Percentiles rank a stretch among this genome's conserved stretches.
These are phyloP conservation scores for Hormiphora californensis DNA, from an alignment of 37 sponge, comb jelly and placozoan genomes.

Conservation along the genomic window DNA sequence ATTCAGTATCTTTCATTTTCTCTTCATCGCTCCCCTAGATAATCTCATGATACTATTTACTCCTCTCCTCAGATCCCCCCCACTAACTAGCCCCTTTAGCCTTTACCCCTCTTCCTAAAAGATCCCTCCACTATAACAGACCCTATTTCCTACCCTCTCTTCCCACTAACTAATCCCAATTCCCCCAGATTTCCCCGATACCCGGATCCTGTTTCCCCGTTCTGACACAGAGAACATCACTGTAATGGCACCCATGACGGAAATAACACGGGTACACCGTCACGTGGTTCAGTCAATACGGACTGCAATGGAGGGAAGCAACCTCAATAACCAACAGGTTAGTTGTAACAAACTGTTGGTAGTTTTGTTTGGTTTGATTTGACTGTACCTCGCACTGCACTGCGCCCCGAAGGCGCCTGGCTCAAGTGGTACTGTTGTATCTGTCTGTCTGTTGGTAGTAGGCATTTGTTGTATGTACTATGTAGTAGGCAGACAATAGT, in stretches of 20 bases:
- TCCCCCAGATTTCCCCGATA: background rate
- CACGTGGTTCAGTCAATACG: background rate
- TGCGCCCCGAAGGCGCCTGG: no score
- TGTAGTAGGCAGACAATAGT: no score
- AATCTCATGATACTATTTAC: no score
- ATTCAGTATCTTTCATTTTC: background rate
- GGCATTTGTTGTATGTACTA: no score
- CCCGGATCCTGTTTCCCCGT: background rate
- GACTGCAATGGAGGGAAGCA: background rate
- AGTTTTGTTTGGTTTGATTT: no score
- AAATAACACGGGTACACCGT: background rate
- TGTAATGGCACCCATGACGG: background rate
- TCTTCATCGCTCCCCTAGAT: background rate
- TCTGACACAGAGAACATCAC: slow-evolving; percentile 25
- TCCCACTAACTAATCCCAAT: background rate
- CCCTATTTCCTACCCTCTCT: background rate
- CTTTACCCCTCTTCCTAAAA: background rate
- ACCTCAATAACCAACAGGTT: no score
- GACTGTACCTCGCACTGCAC: no score
- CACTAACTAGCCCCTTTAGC: no score
- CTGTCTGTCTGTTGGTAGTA: no score
- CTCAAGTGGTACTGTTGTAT: no score
- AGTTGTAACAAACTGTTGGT: no score
- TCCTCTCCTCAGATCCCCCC: no score
- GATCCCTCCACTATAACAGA: background rate